A percentile compares a stretch with the other conserved stretches of the same genome.
phyloP scores from a whole-genome alignment of 2,888 invertebrate genomes.

The Synanthedon andrenaeformis region DNA sequence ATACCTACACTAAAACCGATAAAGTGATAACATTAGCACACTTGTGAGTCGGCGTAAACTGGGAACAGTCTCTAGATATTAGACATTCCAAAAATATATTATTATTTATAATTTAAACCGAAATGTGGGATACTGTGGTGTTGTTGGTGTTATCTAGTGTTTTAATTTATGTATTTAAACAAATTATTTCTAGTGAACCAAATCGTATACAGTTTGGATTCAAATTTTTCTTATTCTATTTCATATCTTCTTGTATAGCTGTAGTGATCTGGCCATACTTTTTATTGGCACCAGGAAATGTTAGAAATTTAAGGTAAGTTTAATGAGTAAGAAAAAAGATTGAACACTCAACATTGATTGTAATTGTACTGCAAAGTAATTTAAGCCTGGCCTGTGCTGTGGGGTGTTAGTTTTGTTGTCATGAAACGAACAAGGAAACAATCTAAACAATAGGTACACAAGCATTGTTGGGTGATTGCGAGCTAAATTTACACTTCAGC shows the following conservation, averaged over 20 bases:
- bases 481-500: too few relatives aligned
- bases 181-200: slow-evolving; percentile 28
- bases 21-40: not conserved
- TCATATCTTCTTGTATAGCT: slow-evolving; percentile 19
- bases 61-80: not conserved
- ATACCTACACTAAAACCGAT: not conserved
- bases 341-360: too few relatives aligned
- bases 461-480: too few relatives aligned
- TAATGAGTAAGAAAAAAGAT: not conserved
- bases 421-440: too few relatives aligned
- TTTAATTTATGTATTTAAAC: slow-evolving; percentile 28
- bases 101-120: slow-evolving; percentile 3
- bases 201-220: slow-evolving; percentile 36
- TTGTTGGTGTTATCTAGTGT: slow-evolving; percentile 22
- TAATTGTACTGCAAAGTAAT: too few relatives aligned
- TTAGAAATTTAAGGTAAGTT: slow-evolving; percentile 55
- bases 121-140: slow-evolving; percentile 36
- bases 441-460: too few relatives aligned
- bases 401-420: too few relatives aligned
- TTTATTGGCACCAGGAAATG: slow-evolving; percentile 35
- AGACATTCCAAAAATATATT: too few relatives aligned
- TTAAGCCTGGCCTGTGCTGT: too few relatives aligned
- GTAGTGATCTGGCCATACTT: slow-evolving; percentile 39
- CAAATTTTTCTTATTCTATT: slow-evolving; percentile 31
- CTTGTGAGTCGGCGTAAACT: not conserved